These are phyloP conservation scores for Phortica magna DNA, from an alignment of 2,888 invertebrate genomes.

Conservation along the genomic window DNA sequence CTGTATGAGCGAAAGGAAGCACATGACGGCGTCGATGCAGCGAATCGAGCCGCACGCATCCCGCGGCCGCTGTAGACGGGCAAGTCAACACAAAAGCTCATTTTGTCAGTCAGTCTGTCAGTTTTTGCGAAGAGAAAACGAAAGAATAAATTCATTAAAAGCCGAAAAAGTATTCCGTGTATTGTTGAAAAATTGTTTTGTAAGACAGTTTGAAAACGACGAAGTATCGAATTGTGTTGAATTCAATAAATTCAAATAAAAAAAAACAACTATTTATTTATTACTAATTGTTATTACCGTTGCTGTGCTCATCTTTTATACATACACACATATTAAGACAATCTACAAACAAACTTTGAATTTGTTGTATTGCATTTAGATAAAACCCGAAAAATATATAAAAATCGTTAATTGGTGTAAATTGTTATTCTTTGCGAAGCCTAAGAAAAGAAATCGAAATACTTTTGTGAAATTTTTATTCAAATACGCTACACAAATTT, in stretches of 20 bases:
- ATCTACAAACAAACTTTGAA: constrained; percentile 41
- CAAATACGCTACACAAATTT: constrained; percentile 37
- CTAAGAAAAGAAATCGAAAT: not conserved
- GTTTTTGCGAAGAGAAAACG: constrained; percentile 60
- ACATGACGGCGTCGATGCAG: not conserved
- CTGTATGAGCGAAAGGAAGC: not conserved
- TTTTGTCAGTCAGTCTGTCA: constrained; percentile 56
- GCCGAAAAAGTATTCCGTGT: constrained; percentile 37
- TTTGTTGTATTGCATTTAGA: constrained; percentile 38
- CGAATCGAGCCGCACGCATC: not conserved
- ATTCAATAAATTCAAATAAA: constrained; percentile 47
- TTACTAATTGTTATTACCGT: constrained; percentile 35
- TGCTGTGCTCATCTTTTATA: constrained; percentile 10
- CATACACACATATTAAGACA: constrained; percentile 31
- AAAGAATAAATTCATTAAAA: constrained; percentile 34
- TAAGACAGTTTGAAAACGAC: constrained; percentile 25
- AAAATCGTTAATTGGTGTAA: constrained; percentile 30
- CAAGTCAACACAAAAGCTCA: constrained; percentile 15
- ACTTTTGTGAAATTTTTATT: constrained; percentile 15
- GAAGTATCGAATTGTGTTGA: constrained; percentile 15
- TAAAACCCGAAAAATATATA: constrained; percentile 40
- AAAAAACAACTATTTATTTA: constrained; percentile 28
- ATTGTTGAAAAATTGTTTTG: constrained; percentile 32
- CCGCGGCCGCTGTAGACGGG: not conserved
- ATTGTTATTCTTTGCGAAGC: constrained; percentile 20